Evolutionary conservation across 2,888 invertebrate genomes (phyloP), one percentile per base, ranked within the genome.

Genomic region (Dolichopus griseipennis): DNA sequence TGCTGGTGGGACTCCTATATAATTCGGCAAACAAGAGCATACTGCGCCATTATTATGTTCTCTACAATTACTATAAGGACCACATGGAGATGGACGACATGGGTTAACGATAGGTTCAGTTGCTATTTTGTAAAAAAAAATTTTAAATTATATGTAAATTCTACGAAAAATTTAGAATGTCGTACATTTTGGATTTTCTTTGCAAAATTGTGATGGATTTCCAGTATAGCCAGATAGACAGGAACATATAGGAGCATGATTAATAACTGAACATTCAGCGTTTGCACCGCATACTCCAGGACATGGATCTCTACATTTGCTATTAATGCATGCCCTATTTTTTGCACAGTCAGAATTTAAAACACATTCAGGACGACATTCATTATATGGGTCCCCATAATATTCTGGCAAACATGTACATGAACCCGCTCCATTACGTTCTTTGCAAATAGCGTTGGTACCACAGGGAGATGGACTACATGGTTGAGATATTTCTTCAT

Each of bases 401-500:
- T 92, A 93, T 77, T 91, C 91, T 15, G 90, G 86, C 68, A 90
- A 80, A 77, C 95, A 95, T 18, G 87, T 85, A 77, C 95, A 95
- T 21, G 93, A 90, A 66, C 92, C 93, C 21, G 91, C 92, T 43
- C 89, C 90, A 78, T 90, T 90, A 73, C 88, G 85, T 80, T 91
- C 92, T 76, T 88, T 91, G 76, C 95, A 95, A 69, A 90, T 76
- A 15, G 95, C 88, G 79, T 94, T 94, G 15, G 90, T 88, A 41
- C 94, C 94, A 77, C 94, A 94, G 3, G 93, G 93, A 43, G 91
- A 91, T 52, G 92, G 92, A 78, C 90, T 89, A 78, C 94, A 94
- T 20, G 93, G 93, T 76, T 88, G 86, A 61, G 83, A 81, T 18
- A 79, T 79, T 81, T 87, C 88, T 73, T 85, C 87, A 77, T 86